Base-by-base conservation (phyloP, 2,888 invertebrate genomes). In the Calameuta idolon region DNA sequence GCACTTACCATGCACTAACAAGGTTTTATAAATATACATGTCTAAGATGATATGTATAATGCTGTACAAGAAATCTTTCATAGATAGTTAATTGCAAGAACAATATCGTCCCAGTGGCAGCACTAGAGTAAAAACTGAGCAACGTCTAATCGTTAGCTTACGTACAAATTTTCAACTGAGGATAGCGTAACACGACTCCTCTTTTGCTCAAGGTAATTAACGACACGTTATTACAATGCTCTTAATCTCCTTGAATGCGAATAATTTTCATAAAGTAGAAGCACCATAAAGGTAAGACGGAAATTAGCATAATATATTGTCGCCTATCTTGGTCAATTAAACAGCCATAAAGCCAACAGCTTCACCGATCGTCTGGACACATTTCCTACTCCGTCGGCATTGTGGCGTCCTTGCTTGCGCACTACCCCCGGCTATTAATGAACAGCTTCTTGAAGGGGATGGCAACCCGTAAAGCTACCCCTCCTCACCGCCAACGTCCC, bases 381-480 rank as follows among this genome's bases (percentile, higher is more conserved):
- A 83, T 81, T 81, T 82, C 81, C 82, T 79, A 74, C 80, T 82
- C 81, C 80, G 79, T 81, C 81, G 79, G 73, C 79, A 33, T 75
- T 80, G 79, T 78, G 79, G 84, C 84, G 23, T 55, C 55, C 55
- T 33, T 71, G 37, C 73, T 37, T 71, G 33, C 76, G 76, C 73
- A 37, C 31, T 69, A 12, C 40, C 55, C 2, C 69, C 31, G n/a
- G 74, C 40, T 76, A 71, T 89, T 89, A 89, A 89, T 89, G 89
- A 89, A 87, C 86, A 82, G 84, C 82, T 85, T 83, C 84, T 83
- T 83, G 84, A 83, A 55, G 83, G 85, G 87, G 83, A 84, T 81
- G 81, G 83, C 80, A 79, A 84, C 85, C 88, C 88, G 87, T 88
- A 89, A 89, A 89, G 85, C 86, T 87, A 86, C 87, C 88, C 88